phyloP scores from a whole-genome alignment of 1,140 invertebrate species.

The Drosophila kikkawai region DNA sequence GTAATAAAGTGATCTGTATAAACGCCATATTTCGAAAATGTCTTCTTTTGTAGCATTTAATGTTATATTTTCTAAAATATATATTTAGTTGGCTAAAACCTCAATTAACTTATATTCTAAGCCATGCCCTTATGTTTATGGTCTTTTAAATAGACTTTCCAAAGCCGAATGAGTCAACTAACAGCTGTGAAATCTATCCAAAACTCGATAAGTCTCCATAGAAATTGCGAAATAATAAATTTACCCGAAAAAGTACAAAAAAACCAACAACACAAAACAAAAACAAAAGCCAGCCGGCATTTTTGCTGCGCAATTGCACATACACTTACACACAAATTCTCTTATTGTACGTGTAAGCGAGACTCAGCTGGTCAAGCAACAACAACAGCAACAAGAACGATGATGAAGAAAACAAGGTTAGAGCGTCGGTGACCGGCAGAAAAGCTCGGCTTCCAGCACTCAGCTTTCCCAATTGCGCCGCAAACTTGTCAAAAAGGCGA shows the following conservation, averaged over 20 bases:
- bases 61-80: too few relatives aligned
- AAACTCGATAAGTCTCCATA: constrained; percentile 18
- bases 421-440: constrained; percentile 64
- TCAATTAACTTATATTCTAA: neutral
- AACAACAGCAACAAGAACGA: constrained; percentile 27
- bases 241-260: constrained; percentile 10
- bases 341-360: constrained; percentile 15
- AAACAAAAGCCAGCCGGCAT: constrained; percentile 64
- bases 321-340: constrained; percentile 7
- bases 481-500: constrained; percentile 38
- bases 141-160: neutral
- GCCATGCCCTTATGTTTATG: neutral
- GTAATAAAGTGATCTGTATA: too few relatives aligned
- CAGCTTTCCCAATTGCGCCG: constrained; percentile 75
- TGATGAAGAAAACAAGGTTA: constrained; percentile 53
- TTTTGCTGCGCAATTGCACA: constrained; percentile 76
- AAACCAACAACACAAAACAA: constrained; percentile 36
- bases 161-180: constrained; percentile 10
- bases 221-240: constrained; percentile 36
- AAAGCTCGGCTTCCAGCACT: constrained; percentile 68
- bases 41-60: too few relatives aligned
- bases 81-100: neutral
- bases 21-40: too few relatives aligned
- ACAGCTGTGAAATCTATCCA: constrained; percentile 33
- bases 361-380: constrained; percentile 75